Conservation (phyloP, 2,113 vertebrate species). For the Microcebus jonahi region DNA sequence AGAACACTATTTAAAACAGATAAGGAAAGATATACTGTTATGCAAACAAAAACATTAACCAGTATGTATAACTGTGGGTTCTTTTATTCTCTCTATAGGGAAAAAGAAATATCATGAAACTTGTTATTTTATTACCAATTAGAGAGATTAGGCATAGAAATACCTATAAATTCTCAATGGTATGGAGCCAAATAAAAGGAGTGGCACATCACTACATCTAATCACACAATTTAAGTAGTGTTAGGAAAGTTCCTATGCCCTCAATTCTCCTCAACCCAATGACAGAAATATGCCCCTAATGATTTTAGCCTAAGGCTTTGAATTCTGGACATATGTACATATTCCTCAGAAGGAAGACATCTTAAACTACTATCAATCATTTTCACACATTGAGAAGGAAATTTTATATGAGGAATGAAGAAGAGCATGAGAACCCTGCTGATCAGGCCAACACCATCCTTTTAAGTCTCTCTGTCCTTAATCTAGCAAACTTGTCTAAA, state of each 20-base stretch:
- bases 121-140: not conserved
- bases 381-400: not conserved
- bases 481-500: not conserved
- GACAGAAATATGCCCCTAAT: not conserved
- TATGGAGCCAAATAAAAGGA: not conserved
- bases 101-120: constrained; percentile 27
- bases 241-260: not conserved
- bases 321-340: not conserved
- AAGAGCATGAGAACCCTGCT: not conserved
- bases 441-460: not conserved
- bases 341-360: not conserved
- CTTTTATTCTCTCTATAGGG: not conserved
- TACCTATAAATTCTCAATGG: not conserved
- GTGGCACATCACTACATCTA: not conserved
- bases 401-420: not conserved
- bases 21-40: not conserved
- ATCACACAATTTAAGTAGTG: not conserved
- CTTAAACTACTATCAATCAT: constrained; percentile 7
- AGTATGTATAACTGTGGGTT: not conserved
- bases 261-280: not conserved
- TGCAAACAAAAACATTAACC: not conserved
- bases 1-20: not conserved
- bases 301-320: not conserved
- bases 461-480: not conserved
- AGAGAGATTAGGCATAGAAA: not conserved